These are phyloP conservation scores for Lontra canadensis DNA, from an alignment of 2,113 vertebrate genomes.

Conservation along the genomic window DNA sequence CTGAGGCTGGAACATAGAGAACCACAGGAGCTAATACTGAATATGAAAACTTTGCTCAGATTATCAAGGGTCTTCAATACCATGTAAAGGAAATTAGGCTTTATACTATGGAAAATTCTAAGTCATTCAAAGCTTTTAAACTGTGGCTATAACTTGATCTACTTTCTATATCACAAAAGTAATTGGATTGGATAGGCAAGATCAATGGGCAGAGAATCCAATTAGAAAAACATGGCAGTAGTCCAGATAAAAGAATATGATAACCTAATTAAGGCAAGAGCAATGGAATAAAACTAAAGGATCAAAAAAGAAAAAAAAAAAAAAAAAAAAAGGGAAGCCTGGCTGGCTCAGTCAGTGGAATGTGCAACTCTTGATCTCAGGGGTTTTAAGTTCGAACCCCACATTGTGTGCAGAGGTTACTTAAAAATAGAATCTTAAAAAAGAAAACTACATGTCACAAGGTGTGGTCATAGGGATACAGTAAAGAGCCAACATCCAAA, in stretches of 20 bases:
- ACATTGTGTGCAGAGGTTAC: background rate
- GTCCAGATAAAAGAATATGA: background rate
- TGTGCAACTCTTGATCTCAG: background rate
- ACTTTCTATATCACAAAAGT: background rate
- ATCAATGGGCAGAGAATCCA: background rate
- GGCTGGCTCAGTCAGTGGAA: background rate
- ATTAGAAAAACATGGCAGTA: background rate
- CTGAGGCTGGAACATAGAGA: background rate
- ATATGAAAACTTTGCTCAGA: background rate
- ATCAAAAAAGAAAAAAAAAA: background rate
- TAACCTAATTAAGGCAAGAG: background rate
- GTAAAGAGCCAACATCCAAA: background rate
- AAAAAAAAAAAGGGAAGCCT: background rate
- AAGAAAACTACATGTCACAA: background rate
- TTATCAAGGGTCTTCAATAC: too few species aligned
- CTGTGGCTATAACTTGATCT: background rate
- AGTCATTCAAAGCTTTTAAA: background rate
- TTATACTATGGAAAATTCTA: background rate
- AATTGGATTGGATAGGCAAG: background rate
- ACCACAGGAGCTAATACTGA: fast-evolving
- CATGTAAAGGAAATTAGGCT: background rate
- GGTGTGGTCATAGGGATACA: background rate
- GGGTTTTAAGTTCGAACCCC: background rate
- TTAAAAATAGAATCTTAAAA: background rate
- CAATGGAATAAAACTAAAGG: background rate